Evolutionary conservation across 2,113 vertebrate genomes (phyloP).

Genomic region (Camelus dromedarius): DNA sequence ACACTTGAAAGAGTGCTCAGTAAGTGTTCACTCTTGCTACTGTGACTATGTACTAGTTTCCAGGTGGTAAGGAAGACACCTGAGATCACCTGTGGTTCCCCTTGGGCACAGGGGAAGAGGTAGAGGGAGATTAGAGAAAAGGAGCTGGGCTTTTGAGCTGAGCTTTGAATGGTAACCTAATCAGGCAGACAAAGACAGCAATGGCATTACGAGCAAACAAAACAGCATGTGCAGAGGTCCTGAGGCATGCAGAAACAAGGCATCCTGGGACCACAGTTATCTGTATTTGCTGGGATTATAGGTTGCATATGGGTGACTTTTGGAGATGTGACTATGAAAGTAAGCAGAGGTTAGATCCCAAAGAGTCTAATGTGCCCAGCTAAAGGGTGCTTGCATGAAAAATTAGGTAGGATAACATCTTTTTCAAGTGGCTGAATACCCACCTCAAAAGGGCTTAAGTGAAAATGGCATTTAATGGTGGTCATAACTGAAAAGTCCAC

Average conservation of each 20-base stretch:
- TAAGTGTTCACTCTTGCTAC: neutral
- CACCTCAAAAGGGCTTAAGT: neutral
- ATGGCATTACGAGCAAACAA: neutral
- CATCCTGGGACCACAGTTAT: neutral
- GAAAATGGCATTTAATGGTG: neutral
- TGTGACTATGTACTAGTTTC: fast-evolving
- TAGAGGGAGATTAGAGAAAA: neutral
- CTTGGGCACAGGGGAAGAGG: neutral
- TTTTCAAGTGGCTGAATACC: neutral
- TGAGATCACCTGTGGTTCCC: neutral
- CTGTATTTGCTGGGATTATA: neutral
- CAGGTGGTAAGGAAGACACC: neutral
- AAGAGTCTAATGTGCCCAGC: neutral
- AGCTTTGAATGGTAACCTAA: neutral
- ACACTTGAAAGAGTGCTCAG: neutral
- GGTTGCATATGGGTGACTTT: neutral
- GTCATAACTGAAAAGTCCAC: neutral
- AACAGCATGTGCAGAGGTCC: neutral
- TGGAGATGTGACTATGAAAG: neutral
- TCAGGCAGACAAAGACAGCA: neutral
- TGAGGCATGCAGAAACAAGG: neutral
- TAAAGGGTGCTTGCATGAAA: neutral
- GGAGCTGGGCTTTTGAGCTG: neutral
- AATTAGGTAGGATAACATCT: neutral
- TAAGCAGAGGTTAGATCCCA: neutral